Base-by-base conservation (phyloP, 2,797 vertebrate genomes). In the Apodemus agrarius region DNA sequence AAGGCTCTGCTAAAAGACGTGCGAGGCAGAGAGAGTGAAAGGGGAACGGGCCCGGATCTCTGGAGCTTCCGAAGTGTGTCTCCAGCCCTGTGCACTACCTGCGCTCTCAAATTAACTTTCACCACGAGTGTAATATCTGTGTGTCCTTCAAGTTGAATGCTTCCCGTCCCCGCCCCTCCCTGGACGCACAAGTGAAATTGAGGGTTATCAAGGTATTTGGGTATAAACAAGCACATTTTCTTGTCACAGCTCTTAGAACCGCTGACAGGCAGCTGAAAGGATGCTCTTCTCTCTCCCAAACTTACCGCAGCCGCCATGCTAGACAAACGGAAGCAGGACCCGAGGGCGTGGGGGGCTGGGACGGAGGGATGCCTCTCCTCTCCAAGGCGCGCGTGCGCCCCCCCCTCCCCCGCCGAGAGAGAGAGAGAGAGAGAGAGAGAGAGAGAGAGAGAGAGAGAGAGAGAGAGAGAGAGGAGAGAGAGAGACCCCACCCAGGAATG, bases 201-300 rank as follows among this genome's bases (percentile, higher is more conserved):
- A 97, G 52, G 82, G 97, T 97, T 98, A 98, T 97, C 97, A 97
- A 96, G 96, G 96, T 96, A 96, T 98, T 97, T 98, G 97, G 97
- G 97, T 97, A 98, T 97, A 98, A 98, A 98, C 98, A 98, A 97
- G 98, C 97, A 95, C 96, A 96, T 97, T 98, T 98, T 90, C 80
- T 98, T 98, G 98, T 98, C 98, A 97, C 95, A 74, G 96, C 86
- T 97, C 89, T 95, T 22, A 80, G 91, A 90, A 80, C 93, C 61
- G 72, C 90, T 52, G 34, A 7, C 84, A 98, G 98, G 97, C 96
- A 97, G 95, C 96, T 83, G 93, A 98, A 98, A 98, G 97, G 96
- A 97, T 97, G 96, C 96, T 97, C 95, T 84, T 91, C 95, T 98
- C 94, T 91, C 96, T 91, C 21, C 91, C 85, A 85, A 97, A 95